Conservation (phyloP, 2,888 invertebrate species). For the Limnephilus auricula region DNA sequence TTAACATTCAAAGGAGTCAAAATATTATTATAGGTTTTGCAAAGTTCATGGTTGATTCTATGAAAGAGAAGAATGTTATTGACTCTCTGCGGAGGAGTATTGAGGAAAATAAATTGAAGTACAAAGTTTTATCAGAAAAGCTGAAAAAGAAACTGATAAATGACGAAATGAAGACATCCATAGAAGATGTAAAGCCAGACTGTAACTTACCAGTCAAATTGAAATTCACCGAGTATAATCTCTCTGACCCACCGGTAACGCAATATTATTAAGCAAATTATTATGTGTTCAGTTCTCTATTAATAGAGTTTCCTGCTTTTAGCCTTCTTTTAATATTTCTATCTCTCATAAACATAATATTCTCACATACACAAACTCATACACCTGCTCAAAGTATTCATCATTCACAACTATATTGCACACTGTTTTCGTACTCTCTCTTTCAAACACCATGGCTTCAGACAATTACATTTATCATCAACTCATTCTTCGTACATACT, state of each 20-base stretch:
- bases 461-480: no score
- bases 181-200: background rate
- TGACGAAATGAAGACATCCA: background rate
- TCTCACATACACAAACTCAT: no score
- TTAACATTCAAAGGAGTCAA: slow-evolving; percentile 17
- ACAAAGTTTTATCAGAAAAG: background rate
- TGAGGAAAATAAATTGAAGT: slow-evolving; percentile 25
- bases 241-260: background rate
- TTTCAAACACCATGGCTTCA: no score
- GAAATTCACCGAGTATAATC: background rate
- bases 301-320: no score
- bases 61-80: slow-evolving; percentile 6
- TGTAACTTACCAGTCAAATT: slow-evolving; percentile 13
- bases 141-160: background rate
- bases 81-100: background rate
- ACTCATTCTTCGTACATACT: no score
- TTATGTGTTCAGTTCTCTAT: background rate
- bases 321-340: no score
- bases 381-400: no score
- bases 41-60: slow-evolving; percentile 17
- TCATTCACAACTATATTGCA: no score
- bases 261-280: background rate
- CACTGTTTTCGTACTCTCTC: no score
- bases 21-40: slow-evolving; percentile 49
- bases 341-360: no score